Base-by-base conservation (phyloP, 2,888 invertebrate genomes). In the Mallateleia sp. region DNA sequence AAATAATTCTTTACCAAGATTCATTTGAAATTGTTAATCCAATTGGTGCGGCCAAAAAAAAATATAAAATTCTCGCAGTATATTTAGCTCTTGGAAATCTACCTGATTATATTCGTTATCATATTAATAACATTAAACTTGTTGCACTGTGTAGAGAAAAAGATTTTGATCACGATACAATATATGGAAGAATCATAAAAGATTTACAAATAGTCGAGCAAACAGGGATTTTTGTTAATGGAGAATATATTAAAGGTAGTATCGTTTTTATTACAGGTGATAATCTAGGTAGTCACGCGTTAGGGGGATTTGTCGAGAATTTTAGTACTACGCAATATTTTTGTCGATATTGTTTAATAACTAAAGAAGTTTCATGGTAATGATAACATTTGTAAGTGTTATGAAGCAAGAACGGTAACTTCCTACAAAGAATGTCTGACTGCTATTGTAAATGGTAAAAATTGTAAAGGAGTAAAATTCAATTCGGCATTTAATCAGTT, bases 11-110 rank as follows among this genome's bases (percentile, higher is more conserved):
- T 18, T 93, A 88, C 82, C 91, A 92, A 82, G 92, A 93, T 88
- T 89, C 90, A n/a, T 92, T 93, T 86, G 91, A 93, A 79, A 52
- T 91, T 28, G 92, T 92, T 25, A 93, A 92, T 84, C 92, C 92
- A 24, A 56, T 93, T n/a, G 92, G 92, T 1, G 80, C 91, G 0
- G 85, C 91, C 7, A 91, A 81, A 82, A 89, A 84, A 67, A 92
- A 91, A 56, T 87, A 93, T 60, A 92, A 92, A 89, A 50, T 93
- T 28, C 50, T 92, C 28, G 92, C 89, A 32, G 45, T 93, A 24
- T 93, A 93, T 78, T 89, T 92, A 88, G 81, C 71, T 8, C 32
- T 92, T 7, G 91, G 79, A 52, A 93, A 93, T 87, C 47, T 93
- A 24, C 82, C 85, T 4, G 69, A 89, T 25, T 89, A 89, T 69